Percentiles rank a stretch among this genome's conserved stretches.
These are phyloP conservation scores for Aurelia aurita DNA, from an alignment of 30 jellyfish, hydroid and myxozoan genomes.

Conservation along the genomic window DNA sequence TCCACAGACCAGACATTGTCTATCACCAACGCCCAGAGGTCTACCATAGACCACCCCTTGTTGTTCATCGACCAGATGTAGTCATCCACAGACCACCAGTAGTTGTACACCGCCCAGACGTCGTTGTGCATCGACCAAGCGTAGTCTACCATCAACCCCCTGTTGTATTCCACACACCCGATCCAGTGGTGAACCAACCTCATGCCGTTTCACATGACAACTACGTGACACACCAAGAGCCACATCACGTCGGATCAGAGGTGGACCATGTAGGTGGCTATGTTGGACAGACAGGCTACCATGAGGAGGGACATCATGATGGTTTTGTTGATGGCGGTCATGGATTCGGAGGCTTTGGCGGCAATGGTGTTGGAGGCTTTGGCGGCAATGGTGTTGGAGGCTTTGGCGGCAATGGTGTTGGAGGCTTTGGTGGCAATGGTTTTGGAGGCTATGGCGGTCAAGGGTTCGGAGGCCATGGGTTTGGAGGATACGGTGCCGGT, in stretches of 20 bases:
- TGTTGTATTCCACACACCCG: conserved; percentile 87
- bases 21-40: conserved; percentile 88
- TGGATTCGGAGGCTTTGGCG: conserved; percentile 20
- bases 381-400: conserved; percentile 26
- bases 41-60: conserved; percentile 80
- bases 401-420: background rate
- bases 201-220: conserved; percentile 85
- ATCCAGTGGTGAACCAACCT: conserved; percentile 81
- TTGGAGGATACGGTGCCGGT: conserved; percentile 55
- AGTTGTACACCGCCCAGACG: conserved; percentile 86
- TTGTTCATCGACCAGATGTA: conserved; percentile 82
- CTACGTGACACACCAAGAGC: conserved; percentile 84
- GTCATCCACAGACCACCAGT: conserved; percentile 79
- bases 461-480: conserved; percentile 44
- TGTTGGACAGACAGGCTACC: conserved; percentile 54
- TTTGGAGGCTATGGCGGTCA: conserved; percentile 1
- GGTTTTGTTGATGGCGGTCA: conserved; percentile 1
- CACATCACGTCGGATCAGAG: conserved; percentile 79
- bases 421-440: conserved; percentile 24
- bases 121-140: conserved; percentile 81
- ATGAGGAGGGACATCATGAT: conserved; percentile 1
- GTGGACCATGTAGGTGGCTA: conserved; percentile 64
- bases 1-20: conserved; percentile 75
- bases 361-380: conserved; percentile 6
- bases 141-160: conserved; percentile 90